Percentiles rank a stretch among this genome's conserved stretches.
phyloP scores from a whole-genome alignment of 2,888 invertebrate genomes.

The Tanaodytes sp. region DNA sequence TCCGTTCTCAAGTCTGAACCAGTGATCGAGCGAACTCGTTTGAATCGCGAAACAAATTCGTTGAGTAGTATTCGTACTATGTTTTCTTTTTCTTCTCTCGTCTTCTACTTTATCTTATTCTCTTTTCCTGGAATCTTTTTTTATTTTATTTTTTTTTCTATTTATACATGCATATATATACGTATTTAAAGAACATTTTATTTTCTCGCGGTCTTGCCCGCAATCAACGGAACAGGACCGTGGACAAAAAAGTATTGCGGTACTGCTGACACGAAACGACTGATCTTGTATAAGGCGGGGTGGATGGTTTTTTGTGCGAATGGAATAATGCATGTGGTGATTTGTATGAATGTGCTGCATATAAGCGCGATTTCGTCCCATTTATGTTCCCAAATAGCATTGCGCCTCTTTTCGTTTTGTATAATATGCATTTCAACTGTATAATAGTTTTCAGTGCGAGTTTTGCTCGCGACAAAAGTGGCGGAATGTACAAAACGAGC shows the following conservation, averaged over 20 bases:
- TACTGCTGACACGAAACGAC: slow-evolving; percentile 38
- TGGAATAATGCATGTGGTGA: slow-evolving; percentile 7
- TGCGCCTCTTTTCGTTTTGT: slow-evolving; percentile 26
- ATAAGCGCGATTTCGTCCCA: slow-evolving; percentile 12
- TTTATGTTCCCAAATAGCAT: slow-evolving; percentile 9
- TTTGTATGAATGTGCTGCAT: slow-evolving; percentile 2
- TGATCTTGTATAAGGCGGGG: slow-evolving; percentile 21
- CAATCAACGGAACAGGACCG: background rate
- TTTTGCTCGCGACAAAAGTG: slow-evolving; percentile 9
- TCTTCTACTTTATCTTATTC: slow-evolving; percentile 35
- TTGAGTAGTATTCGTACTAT: too few relatives aligned
- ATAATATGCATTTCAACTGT: slow-evolving; percentile 30
- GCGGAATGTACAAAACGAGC: background rate
- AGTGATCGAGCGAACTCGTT: too few relatives aligned
- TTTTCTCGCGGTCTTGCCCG: slow-evolving; percentile 21
- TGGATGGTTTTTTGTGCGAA: slow-evolving; percentile 13
- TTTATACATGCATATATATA: too few relatives aligned
- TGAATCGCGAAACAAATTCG: too few relatives aligned
- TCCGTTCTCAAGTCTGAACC: too few relatives aligned
- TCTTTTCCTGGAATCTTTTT: too few relatives aligned
- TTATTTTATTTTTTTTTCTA: too few relatives aligned
- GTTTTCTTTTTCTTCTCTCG: too few relatives aligned
- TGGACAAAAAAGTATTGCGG: slow-evolving; percentile 25
- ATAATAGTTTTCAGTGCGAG: slow-evolving; percentile 27
- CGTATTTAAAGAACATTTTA: background rate